A percentile compares a stretch with the other conserved stretches of the same genome.
Conservation (phyloP, 2,888 invertebrate species). For the Ephialtes manifestator region DNA sequence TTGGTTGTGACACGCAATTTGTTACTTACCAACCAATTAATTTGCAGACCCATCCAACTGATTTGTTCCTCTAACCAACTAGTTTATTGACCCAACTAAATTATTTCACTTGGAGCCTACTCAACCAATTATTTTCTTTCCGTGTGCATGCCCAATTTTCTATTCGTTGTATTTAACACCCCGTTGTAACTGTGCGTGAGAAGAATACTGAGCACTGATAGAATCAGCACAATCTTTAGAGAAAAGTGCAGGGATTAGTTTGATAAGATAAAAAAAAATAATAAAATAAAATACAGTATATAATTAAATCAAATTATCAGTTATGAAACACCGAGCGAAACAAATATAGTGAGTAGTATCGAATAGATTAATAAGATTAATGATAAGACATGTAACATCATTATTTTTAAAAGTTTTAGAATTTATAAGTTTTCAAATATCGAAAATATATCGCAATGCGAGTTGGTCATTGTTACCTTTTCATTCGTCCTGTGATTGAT, state of each 20-base stretch:
- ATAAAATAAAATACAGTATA: conserved; percentile 13
- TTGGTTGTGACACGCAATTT: too few relatives aligned
- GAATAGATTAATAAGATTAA: neutral
- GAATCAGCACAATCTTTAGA: neutral
- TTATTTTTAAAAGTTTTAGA: too few relatives aligned
- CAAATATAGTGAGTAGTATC: neutral
- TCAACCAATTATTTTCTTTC: too few relatives aligned
- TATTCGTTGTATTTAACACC: neutral
- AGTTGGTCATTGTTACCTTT: too few relatives aligned
- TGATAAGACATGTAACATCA: neutral
- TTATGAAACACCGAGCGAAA: neutral
- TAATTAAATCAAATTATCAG: neutral
- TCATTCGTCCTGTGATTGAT: too few relatives aligned
- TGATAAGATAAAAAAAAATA: conserved; percentile 7
- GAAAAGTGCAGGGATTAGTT: conserved; percentile 33
- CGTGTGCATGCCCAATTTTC: neutral
- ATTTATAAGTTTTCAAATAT: too few relatives aligned
- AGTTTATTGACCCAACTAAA: too few relatives aligned
- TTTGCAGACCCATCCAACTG: too few relatives aligned
- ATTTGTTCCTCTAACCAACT: too few relatives aligned
- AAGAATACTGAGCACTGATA: neutral
- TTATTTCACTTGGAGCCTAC: too few relatives aligned
- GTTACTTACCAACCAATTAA: too few relatives aligned
- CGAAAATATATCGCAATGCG: too few relatives aligned
- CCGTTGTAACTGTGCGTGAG: neutral